These are phyloP conservation scores for Haplochromis burtoni DNA, from an alignment of 2,113 vertebrate species.

Conservation along the genomic window DNA sequence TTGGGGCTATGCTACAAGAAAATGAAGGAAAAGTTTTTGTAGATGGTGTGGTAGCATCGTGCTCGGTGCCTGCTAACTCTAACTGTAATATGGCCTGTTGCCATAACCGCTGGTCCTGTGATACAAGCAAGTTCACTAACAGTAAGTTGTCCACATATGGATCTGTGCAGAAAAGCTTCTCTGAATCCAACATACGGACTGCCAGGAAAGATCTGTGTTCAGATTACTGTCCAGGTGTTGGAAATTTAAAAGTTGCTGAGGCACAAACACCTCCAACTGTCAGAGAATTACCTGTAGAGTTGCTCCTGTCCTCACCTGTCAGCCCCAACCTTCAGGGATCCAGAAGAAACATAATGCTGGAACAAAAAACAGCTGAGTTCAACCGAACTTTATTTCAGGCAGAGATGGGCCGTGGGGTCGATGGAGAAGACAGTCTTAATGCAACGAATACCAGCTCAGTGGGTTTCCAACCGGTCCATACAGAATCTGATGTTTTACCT, in stretches of 20 bases:
- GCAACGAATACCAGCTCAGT: background rate
- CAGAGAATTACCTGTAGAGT: slow-evolving; percentile 38
- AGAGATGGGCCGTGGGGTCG: slow-evolving; percentile 66
- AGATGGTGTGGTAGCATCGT: slow-evolving; percentile 42
- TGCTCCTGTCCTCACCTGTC: slow-evolving; percentile 16
- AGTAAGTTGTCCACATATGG: slow-evolving; percentile 60
- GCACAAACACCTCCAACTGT: slow-evolving; percentile 1
- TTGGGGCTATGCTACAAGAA: slow-evolving; percentile 64
- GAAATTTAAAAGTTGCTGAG: slow-evolving; percentile 4
- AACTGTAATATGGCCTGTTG: slow-evolving; percentile 70
- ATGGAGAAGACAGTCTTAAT: slow-evolving; percentile 12
- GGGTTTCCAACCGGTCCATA: background rate
- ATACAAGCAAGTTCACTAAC: slow-evolving; percentile 65
- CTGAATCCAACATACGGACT: slow-evolving; percentile 70
- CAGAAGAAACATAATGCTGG: slow-evolving; percentile 79
- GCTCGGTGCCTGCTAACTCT: slow-evolving; percentile 49
- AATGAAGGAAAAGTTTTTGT: slow-evolving; percentile 70
- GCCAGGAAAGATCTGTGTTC: slow-evolving; percentile 39
- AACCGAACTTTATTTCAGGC: slow-evolving; percentile 90
- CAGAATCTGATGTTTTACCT: background rate
- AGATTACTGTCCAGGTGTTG: slow-evolving; percentile 12
- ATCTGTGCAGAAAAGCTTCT: slow-evolving; percentile 77
- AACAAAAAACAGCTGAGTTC: slow-evolving; percentile 89
- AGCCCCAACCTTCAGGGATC: slow-evolving; percentile 34
- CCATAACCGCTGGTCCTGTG: slow-evolving; percentile 76